Evolutionary conservation across 1,140 invertebrate species (phyloP).

Genomic region (Lasioglossum baleicum): DNA sequence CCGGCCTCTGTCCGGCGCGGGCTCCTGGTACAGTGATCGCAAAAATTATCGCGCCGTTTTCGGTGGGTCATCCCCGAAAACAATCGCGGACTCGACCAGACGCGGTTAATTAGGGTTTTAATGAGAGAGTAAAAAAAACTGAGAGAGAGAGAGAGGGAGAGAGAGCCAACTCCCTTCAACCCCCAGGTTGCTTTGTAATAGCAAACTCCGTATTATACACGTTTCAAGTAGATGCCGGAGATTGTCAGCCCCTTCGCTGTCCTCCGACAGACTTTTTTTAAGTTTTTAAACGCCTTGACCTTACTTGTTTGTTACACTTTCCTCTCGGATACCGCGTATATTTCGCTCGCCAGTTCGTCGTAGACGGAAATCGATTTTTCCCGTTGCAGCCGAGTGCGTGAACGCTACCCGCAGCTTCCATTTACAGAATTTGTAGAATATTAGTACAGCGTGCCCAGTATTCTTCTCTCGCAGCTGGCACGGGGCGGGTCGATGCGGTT

Average conservation of each 20-base stretch:
- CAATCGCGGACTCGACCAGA: constrained; percentile 56
- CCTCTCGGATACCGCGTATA: too few relatives aligned
- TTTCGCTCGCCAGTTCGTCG: too few relatives aligned
- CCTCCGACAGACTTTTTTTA: not conserved
- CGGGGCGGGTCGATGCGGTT: constrained; percentile 29
- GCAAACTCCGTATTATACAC: not conserved
- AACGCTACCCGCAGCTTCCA: not conserved
- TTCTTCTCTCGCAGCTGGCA: constrained; percentile 42
- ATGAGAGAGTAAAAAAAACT: constrained; percentile 9
- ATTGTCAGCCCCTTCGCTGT: too few relatives aligned
- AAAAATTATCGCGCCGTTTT: constrained; percentile 66
- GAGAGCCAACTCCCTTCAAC: too few relatives aligned
- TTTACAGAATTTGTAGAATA: constrained; percentile 7
- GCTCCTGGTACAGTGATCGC: constrained; percentile 55
- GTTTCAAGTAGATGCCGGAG: too few relatives aligned
- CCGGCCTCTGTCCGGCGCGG: constrained; percentile 8
- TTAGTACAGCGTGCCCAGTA: constrained; percentile 13
- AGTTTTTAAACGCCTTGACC: not conserved
- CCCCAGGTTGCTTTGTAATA: not conserved
- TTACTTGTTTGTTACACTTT: constrained; percentile 3
- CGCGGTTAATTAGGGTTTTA: constrained; percentile 58
- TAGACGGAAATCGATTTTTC: not conserved
- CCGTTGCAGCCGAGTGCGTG: too few relatives aligned
- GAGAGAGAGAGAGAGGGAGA: not conserved
- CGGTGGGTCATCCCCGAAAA: constrained; percentile 44